These are phyloP conservation scores for Patella vulgata DNA, from an alignment of 1,140 invertebrate species.

Conservation along the genomic window DNA sequence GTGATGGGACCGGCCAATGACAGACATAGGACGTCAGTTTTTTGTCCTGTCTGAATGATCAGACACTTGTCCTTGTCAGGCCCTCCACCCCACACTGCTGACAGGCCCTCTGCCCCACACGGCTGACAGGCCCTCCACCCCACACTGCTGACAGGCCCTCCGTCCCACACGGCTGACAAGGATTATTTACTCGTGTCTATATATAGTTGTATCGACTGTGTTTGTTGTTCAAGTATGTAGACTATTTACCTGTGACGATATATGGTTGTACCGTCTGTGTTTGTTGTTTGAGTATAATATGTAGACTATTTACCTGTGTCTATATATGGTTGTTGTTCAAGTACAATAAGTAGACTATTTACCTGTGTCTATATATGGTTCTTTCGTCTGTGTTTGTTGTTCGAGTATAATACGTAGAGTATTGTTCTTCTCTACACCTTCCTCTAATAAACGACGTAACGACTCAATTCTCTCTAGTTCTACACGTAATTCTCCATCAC, in stretches of 20 bases:
- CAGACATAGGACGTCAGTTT: background rate
- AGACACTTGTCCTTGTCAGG: too few relatives aligned
- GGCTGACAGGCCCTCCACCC: background rate
- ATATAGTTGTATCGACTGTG: too few relatives aligned
- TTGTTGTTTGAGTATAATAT: slow-evolving; percentile 21
- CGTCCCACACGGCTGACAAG: too few relatives aligned
- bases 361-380: too few relatives aligned
- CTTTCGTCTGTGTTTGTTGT: slow-evolving; percentile 8
- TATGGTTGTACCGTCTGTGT: too few relatives aligned
- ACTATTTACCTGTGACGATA: too few relatives aligned
- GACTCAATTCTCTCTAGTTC: slow-evolving; percentile 40
- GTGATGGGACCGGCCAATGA: slow-evolving; percentile 9
- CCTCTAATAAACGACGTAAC: slow-evolving; percentile 40
- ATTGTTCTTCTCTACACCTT: slow-evolving; percentile 39
- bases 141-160: background rate
- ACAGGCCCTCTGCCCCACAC: slow-evolving; percentile 2
- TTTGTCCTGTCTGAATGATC: slow-evolving; percentile 9
- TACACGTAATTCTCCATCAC: slow-evolving; percentile 12
- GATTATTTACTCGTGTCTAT: too few relatives aligned
- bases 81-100: too few relatives aligned
- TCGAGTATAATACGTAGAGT: slow-evolving; percentile 29
- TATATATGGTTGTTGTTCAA: too few relatives aligned
- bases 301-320: too few relatives aligned
- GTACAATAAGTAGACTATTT: too few relatives aligned
- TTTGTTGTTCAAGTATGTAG: too few relatives aligned